These are phyloP conservation scores for Helostoma temminkii DNA, from an alignment of 2,797 vertebrate species.

Conservation along the genomic window DNA sequence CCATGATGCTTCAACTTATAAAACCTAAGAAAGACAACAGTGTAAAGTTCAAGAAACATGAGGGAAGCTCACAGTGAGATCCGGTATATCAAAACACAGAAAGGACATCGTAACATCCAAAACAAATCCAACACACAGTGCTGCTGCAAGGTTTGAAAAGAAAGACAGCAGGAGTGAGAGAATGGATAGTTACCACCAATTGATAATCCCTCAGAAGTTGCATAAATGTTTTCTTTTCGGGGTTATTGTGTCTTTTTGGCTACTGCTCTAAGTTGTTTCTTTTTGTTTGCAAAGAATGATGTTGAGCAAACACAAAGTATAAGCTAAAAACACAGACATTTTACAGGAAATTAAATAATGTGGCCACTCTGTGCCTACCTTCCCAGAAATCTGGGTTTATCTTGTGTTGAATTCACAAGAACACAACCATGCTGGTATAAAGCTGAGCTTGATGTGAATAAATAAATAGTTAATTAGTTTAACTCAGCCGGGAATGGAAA, in stretches of 20 bases:
- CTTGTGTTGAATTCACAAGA: constrained; percentile 64
- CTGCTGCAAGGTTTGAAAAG: constrained; percentile 23
- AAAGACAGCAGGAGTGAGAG: constrained; percentile 26
- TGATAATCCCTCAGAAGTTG: constrained; percentile 52
- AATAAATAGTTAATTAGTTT: constrained; percentile 71
- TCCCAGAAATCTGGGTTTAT: constrained; percentile 73
- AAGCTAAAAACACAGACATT: constrained; percentile 70
- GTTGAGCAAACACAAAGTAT: constrained; percentile 51
- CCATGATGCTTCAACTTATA: constrained; percentile 38
- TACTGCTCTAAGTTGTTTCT: constrained; percentile 45
- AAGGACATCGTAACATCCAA: constrained; percentile 70
- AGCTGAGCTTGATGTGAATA: constrained; percentile 60
- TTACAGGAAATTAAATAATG: constrained; percentile 74
- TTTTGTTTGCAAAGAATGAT: constrained; percentile 60
- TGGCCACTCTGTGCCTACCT: constrained; percentile 62
- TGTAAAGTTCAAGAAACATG: constrained; percentile 57
- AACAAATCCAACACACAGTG: constrained; percentile 67
- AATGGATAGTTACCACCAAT: constrained; percentile 11
- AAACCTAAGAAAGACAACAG: constrained; percentile 62
- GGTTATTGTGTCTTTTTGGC: constrained; percentile 54
- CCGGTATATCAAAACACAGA: constrained; percentile 73
- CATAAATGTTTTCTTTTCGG: constrained; percentile 52
- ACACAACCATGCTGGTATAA: constrained; percentile 52
- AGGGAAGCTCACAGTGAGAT: constrained; percentile 67
- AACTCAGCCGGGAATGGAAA: constrained; percentile 50